These are phyloP conservation scores for Clinocottus analis DNA, from an alignment of 2,113 vertebrate species.

Conservation along the genomic window DNA sequence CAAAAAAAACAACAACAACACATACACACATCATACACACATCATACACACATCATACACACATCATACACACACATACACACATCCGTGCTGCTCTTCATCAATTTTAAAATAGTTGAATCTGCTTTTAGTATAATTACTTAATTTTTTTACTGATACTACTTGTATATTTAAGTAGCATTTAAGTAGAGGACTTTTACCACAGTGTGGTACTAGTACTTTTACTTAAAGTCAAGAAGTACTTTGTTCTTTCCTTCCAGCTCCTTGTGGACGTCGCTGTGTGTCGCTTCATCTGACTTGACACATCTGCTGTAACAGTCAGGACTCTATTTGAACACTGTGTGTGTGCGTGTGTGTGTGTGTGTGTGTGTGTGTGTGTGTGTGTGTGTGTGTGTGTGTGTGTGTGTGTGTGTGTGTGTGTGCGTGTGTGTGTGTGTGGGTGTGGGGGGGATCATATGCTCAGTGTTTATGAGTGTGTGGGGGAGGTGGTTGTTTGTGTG, in stretches of 20 bases:
- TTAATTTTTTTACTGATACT: too few species aligned
- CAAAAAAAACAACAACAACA: too few species aligned
- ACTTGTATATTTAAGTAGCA: neutral
- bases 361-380: neutral
- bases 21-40: too few species aligned
- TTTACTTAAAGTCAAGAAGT: neutral
- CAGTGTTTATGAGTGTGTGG: slow-evolving; percentile 4
- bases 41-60: too few species aligned
- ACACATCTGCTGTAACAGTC: neutral
- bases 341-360: slow-evolving; percentile 2
- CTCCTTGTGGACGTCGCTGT: neutral
- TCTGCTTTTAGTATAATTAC: too few species aligned
- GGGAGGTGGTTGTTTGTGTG: neutral
- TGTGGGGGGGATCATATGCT: neutral
- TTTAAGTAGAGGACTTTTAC: neutral
- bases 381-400: neutral
- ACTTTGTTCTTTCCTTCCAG: neutral
- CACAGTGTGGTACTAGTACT: neutral
- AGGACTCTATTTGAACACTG: neutral
- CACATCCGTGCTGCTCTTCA: too few species aligned
- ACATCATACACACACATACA: too few species aligned
- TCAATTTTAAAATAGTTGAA: too few species aligned
- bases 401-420: neutral
- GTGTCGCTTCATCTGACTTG: neutral
- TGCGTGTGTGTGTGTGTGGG: neutral